Evolutionary conservation across 2,888 invertebrate species (phyloP), one percentile per base, ranked within the genome.

Genomic region (Agriotes lineatus): DNA sequence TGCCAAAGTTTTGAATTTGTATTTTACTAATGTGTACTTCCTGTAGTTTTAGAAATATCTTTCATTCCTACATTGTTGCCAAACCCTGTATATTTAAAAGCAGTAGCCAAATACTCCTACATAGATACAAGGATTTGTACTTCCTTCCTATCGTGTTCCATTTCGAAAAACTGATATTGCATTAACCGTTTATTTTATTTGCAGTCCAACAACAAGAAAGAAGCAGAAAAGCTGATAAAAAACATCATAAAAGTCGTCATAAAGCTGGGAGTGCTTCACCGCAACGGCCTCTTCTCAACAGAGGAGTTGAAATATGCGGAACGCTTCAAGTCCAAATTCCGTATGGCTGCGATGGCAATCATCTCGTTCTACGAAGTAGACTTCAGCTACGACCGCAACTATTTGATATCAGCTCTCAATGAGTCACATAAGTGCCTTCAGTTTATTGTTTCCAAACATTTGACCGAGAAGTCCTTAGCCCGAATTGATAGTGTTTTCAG

Each of bases 161-260:
- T n/a, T n/a, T n/a, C n/a, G n/a, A n/a, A n/a, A n/a, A n/a, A n/a
- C n/a, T n/a, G n/a, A n/a, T n/a, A n/a, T n/a, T n/a, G n/a, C n/a
- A n/a, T n/a, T n/a, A n/a, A n/a, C n/a, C n/a, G 14, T 20, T 44
- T 59, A 19, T 30, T 18, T 14, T 33, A 33, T 52, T 85, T 86
- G 22, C 85, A 91, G 89, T 88, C 90, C 42, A 88, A 89, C 54
- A 91, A 91, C 81, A 95, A 94, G 81, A 93, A 94, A 79, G 95
- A 96, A 78, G 96, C 97, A 0, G 97, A 98, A 83, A 97, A 97
- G 85, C 86, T 97, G 71, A 91, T 97, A 74, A 98, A 97, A 85
- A 96, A 97, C 84, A 94, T 97, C 75, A 97, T 98, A 80, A 98
- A 98, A 86, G 92, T 96, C 45, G 96, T 97, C 5, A 96, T 98